Percentiles rank a stretch among this genome's conserved stretches.
phyloP scores from a whole-genome alignment of 1,140 invertebrate species.

The Lethocerus indicus region DNA sequence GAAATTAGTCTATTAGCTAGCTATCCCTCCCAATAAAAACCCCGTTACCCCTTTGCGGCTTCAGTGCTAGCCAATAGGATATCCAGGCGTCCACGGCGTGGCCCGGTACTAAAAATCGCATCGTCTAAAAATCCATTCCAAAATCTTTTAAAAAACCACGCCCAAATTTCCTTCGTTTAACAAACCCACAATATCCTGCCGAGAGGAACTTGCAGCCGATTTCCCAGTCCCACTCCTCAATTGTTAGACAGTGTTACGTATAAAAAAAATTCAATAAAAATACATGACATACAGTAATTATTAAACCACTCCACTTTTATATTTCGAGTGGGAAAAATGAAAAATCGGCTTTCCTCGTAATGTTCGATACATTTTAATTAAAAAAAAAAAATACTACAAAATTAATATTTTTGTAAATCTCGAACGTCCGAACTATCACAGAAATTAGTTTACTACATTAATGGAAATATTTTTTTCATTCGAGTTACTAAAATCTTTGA shows the following conservation, averaged over 20 bases:
- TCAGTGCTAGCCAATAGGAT: too few species aligned
- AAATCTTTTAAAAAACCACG: too few species aligned
- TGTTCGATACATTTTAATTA: slow-evolving; percentile 1
- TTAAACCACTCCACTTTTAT: slow-evolving; percentile 1
- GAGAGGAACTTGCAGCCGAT: slow-evolving; percentile 5
- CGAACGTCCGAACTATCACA: slow-evolving; percentile 1
- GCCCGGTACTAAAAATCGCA: too few species aligned
- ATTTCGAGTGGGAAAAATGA: slow-evolving; percentile 11
- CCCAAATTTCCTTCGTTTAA: too few species aligned
- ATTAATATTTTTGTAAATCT: neutral
- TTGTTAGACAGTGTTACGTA: neutral
- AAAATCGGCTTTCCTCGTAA: slow-evolving; percentile 6
- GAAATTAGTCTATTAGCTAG: too few species aligned
- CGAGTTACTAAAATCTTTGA: neutral
- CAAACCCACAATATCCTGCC: too few species aligned
- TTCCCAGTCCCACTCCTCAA: slow-evolving; percentile 11
- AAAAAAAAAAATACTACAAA: neutral
- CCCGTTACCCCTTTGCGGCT: too few species aligned
- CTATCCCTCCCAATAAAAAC: too few species aligned
- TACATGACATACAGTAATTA: neutral
- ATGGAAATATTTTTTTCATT: neutral
- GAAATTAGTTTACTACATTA: neutral
- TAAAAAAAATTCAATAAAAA: neutral
- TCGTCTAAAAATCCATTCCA: too few species aligned
- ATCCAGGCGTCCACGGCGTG: too few species aligned